phyloP scores from a whole-genome alignment of 1,140 invertebrate genomes.

The Planococcus citri region DNA sequence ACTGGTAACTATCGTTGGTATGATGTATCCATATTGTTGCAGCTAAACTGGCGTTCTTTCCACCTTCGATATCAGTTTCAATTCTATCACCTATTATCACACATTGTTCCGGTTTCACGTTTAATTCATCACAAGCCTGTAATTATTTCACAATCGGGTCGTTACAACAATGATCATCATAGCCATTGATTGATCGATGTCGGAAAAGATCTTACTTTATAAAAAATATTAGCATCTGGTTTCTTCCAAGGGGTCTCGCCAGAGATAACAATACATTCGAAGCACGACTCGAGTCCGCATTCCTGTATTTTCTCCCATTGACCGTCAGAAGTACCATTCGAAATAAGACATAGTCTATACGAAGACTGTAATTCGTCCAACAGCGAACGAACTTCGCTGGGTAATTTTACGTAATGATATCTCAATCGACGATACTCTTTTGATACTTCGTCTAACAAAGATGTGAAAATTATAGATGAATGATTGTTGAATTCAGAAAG shows the following conservation, averaged over 20 bases:
- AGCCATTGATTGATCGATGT: not conserved
- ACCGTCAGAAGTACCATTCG: conserved; percentile 66
- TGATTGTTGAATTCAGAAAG: too few relatives aligned
- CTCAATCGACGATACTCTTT: conserved; percentile 59
- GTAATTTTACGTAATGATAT: conserved; percentile 53
- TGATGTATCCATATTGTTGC: conserved; percentile 64
- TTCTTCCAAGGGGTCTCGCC: conserved; percentile 74
- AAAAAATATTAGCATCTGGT: conserved; percentile 61
- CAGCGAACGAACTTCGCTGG: conserved; percentile 48
- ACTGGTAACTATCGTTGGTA: conserved; percentile 18
- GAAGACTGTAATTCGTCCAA: conserved; percentile 50
- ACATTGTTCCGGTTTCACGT: conserved; percentile 54
- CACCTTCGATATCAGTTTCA: conserved; percentile 72
- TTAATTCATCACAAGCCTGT: conserved; percentile 57
- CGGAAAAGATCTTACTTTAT: conserved; percentile 30
- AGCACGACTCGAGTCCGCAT: conserved; percentile 51
- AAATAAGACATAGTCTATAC: conserved; percentile 62
- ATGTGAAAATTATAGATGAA: conserved; percentile 31
- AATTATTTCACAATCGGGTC: conserved; percentile 57
- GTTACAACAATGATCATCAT: conserved; percentile 33
- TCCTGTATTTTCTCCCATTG: conserved; percentile 74
- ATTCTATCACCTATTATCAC: conserved; percentile 77
- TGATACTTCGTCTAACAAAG: conserved; percentile 54
- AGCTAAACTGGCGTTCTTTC: conserved; percentile 55
- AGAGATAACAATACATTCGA: conserved; percentile 65